A percentile compares a stretch with the other conserved stretches of the same genome.
phyloP scores from a whole-genome alignment of 1,140 invertebrate genomes.

The Leptinotarsa defecta region DNA sequence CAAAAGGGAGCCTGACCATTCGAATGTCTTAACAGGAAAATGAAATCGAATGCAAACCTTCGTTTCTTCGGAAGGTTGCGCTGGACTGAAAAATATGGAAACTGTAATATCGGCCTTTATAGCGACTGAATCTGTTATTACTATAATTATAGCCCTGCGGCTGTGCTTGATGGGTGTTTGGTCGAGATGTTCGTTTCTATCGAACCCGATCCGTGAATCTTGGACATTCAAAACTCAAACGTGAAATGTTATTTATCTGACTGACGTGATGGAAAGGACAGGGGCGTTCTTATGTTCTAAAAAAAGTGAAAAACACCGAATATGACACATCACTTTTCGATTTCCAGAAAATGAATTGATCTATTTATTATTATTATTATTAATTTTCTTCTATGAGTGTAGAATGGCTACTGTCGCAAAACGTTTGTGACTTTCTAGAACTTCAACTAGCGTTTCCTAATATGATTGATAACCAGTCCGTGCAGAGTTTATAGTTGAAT shows the following conservation, averaged over 20 bases:
- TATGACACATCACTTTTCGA: no score
- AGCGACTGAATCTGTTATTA: slow-evolving; percentile 50
- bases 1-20: neutral
- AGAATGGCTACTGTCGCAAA: no score
- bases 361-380: no score
- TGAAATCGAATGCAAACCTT: slow-evolving; percentile 23
- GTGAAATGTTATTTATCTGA: slow-evolving; percentile 15
- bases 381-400: no score
- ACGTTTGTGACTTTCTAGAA: no score
- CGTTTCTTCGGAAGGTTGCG: slow-evolving; percentile 1
- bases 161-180: slow-evolving; percentile 43
- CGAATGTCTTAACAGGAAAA: slow-evolving; percentile 10
- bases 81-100: slow-evolving; percentile 44
- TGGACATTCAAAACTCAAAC: slow-evolving; percentile 15
- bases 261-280: slow-evolving; percentile 8
- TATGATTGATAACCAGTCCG: no score
- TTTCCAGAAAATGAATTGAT: no score
- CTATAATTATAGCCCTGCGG: slow-evolving; percentile 49
- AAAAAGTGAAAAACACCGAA: no score
- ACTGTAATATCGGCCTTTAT: slow-evolving; percentile 49
- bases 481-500: no score
- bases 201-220: slow-evolving; percentile 15
- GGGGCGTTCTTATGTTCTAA: neutral
- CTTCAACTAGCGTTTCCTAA: no score
- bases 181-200: slow-evolving; percentile 7